Evolutionary conservation across 2,797 vertebrate species (phyloP).

Genomic region (Buphagus erythrorhynchus): DNA sequence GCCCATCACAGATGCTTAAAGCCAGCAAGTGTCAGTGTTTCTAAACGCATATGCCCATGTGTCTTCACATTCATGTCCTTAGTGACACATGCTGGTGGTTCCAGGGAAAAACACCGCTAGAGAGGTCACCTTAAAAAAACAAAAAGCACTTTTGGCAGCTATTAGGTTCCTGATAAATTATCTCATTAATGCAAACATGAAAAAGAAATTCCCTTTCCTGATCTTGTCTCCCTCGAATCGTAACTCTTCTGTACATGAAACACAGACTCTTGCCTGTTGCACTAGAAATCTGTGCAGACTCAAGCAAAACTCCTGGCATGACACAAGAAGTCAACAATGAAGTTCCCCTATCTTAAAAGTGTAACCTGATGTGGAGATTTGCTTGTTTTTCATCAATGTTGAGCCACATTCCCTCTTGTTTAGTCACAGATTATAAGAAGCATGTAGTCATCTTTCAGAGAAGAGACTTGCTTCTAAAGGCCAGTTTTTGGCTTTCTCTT

Average conservation of each 20-base stretch:
- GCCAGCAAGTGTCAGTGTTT: neutral
- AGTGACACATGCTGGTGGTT: slow-evolving; percentile 75
- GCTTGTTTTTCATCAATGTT: neutral
- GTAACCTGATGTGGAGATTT: neutral
- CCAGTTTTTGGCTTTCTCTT: neutral
- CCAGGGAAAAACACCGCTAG: slow-evolving; percentile 46
- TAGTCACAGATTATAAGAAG: neutral
- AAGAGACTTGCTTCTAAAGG: neutral
- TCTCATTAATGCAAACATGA: slow-evolving; percentile 52
- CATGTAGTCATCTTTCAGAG: neutral
- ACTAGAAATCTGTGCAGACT: neutral
- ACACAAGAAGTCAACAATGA: neutral
- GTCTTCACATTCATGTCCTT: slow-evolving; percentile 40
- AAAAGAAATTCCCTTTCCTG: slow-evolving; percentile 32
- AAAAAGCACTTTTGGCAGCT: neutral
- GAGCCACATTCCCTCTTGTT: neutral
- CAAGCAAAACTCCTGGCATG: neutral
- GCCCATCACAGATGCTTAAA: neutral
- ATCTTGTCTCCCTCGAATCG: slow-evolving; percentile 8
- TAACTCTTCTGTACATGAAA: neutral
- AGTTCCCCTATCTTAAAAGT: neutral
- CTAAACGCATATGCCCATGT: neutral
- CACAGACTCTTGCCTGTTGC: neutral
- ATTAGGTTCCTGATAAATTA: slow-evolving; percentile 46
- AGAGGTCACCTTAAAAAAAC: neutral